Base-by-base conservation (phyloP, 2,113 vertebrate genomes). In the Globicephala melas region DNA sequence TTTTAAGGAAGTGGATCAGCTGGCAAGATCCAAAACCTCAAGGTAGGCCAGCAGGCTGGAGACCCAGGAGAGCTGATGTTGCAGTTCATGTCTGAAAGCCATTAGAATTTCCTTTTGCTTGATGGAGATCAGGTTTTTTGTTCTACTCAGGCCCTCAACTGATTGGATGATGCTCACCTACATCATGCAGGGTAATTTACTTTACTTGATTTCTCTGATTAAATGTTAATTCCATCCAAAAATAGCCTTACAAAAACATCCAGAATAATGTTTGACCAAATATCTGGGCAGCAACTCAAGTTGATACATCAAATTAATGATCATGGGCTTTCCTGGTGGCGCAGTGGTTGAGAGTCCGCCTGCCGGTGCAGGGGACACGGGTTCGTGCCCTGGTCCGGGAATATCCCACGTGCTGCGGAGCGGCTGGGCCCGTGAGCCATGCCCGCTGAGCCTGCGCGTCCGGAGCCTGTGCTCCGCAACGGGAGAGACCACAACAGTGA, bases 31-130 rank as follows among this genome's bases (percentile, higher is more conserved):
- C 38, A 28, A 86, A 53, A 93, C 41, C 71, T 28, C 17, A 53
- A 17, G 1, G 38, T 60, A 1, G 1, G 13, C 5, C 20, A 44
- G 0, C 9, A 26, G 17, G 2, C 1, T 3, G 12, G 31, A 33
- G 5, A 23, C 14, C 23, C 6, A 14, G 8, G 3, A 33, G 18
- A 67, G 11, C 7, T 62, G 15, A 44, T 5, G 9, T 8, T 53
- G 2, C 7, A 55, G 7, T 53, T 31, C 11, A 79, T 33, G 4
- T 15, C 2, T 36, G 41, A 55, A 86, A 17, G 11, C 6, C 6
- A 12, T 28, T 13, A 53, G 33, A 81, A 65, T 36, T 33, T 31
- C 18, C 26, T 67, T 12, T 10, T 11, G 17, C 1, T 38, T 41
- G 33, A 5, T 55, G 11, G 1, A 25, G 5, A 0, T 76, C 36